phyloP scores from a whole-genome alignment of 2,113 vertebrate species.

The Paracanthobrama guichenoti region DNA sequence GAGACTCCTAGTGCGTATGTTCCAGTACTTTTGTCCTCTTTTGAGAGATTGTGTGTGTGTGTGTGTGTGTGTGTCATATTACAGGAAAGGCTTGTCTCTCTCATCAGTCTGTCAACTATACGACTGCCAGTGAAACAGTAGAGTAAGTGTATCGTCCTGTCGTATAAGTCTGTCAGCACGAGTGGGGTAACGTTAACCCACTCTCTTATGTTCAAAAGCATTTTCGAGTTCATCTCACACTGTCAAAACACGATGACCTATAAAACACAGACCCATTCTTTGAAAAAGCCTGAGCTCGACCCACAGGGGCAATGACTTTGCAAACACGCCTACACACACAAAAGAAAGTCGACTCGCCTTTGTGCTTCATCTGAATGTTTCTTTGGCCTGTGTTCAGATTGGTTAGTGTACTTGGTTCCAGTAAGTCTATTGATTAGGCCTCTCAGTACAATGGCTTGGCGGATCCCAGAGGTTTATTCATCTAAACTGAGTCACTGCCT shows the following conservation, averaged over 20 bases:
- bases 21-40: slow-evolving; percentile 6
- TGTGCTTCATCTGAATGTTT: neutral
- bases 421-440: slow-evolving; percentile 19
- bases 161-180: slow-evolving; percentile 64
- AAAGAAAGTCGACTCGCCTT: neutral
- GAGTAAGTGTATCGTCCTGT: slow-evolving; percentile 73
- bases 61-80: slow-evolving; percentile 47
- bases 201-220: slow-evolving; percentile 51
- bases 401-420: slow-evolving; percentile 20
- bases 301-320: slow-evolving; percentile 4
- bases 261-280: slow-evolving; percentile 59
- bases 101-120: slow-evolving; percentile 70
- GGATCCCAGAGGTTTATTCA: neutral
- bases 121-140: slow-evolving; percentile 69
- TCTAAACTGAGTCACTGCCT: slow-evolving; percentile 7
- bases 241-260: slow-evolving; percentile 72
- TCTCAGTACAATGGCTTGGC: slow-evolving; percentile 10
- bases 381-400: neutral
- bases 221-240: slow-evolving; percentile 71
- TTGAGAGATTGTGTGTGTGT: slow-evolving; percentile 39
- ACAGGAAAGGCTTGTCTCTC: slow-evolving; percentile 61
- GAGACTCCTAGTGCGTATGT: slow-evolving; percentile 39
- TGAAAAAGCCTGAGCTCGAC: slow-evolving; percentile 50
- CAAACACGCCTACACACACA: neutral
- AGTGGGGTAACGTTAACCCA: slow-evolving; percentile 55